Conservation (phyloP, 2,797 vertebrate genomes). For the Hypotaenidia okinawae region DNA sequence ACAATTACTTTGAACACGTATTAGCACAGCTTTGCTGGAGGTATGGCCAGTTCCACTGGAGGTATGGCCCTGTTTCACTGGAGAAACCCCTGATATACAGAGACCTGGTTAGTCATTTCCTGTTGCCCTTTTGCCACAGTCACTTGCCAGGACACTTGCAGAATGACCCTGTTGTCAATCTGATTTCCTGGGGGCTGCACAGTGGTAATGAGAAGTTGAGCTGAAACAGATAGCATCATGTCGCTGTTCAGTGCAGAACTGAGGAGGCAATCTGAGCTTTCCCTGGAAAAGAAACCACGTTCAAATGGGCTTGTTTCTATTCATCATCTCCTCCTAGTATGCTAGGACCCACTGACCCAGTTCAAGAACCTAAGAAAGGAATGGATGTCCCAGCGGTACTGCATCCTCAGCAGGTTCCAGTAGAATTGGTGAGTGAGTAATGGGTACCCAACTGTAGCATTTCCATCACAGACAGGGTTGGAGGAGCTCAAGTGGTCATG, state of each 20-base stretch:
- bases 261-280: background rate
- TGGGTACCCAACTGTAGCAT: background rate
- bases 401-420: background rate
- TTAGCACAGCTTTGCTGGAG: background rate
- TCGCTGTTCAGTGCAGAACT: background rate
- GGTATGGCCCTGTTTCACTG: background rate
- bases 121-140: background rate
- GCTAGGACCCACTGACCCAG: background rate
- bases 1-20: background rate
- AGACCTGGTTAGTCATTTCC: background rate
- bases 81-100: background rate
- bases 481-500: background rate
- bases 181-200: background rate
- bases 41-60: background rate
- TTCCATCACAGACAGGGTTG: background rate
- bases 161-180: background rate
- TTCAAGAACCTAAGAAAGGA: background rate
- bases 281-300: background rate
- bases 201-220: background rate
- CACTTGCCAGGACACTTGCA: background rate
- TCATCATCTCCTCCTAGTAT: background rate
- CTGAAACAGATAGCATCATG: background rate
- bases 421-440: background rate
- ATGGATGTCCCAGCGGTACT: background rate
- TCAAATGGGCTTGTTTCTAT: background rate